phyloP scores from a whole-genome alignment of 2,888 invertebrate genomes.

The Synanthedon formicaeformis region DNA sequence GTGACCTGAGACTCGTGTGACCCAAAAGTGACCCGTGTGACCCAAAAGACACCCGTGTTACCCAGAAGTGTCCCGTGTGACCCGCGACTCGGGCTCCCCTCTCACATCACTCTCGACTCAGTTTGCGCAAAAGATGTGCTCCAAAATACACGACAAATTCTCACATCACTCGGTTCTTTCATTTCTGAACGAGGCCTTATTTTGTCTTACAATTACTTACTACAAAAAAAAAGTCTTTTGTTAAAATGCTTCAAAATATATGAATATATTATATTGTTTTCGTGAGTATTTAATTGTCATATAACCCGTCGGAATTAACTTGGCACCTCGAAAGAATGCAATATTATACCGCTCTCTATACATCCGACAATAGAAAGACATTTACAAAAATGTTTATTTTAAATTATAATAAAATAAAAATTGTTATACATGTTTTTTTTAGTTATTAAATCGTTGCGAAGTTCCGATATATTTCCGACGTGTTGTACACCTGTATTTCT shows the following conservation, averaged over 20 bases:
- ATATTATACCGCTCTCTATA: no score
- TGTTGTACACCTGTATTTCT: not conserved
- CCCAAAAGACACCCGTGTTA: no score
- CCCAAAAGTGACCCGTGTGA: no score
- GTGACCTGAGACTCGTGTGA: not conserved
- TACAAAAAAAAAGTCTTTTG: not conserved
- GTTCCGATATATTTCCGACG: no score
- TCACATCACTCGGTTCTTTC: slow-evolving; percentile 56
- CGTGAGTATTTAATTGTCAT: not conserved
- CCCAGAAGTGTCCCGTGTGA: no score
- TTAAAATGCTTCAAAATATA: not conserved
- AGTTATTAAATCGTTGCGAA: not conserved
- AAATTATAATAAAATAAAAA: no score
- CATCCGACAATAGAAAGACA: no score
- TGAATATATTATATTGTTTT: not conserved
- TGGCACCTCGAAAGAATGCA: no score
- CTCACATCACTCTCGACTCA: slow-evolving; percentile 15
- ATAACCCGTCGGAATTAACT: not conserved
- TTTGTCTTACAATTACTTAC: not conserved
- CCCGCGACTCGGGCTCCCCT: not conserved
- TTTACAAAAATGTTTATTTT: no score
- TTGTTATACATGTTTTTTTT: no score
- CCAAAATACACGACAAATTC: slow-evolving; percentile 58
- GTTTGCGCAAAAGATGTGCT: slow-evolving; percentile 42
- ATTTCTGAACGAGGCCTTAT: slow-evolving; percentile 31